Percentiles rank a stretch among this genome's conserved stretches.
Evolutionary conservation across 2,888 invertebrate genomes (phyloP).

Genomic region (Drosophila paramelanica): DNA sequence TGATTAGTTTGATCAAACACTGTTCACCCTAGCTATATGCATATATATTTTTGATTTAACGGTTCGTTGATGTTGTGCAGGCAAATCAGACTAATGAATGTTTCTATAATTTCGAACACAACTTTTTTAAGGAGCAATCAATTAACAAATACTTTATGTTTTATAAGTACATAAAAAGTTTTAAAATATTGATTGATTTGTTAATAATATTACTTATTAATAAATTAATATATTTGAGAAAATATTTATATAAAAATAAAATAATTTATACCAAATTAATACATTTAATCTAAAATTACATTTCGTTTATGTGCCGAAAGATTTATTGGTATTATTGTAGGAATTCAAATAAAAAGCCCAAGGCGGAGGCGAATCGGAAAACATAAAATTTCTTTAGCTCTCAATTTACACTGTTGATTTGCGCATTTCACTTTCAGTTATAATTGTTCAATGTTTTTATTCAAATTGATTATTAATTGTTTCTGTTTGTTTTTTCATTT

Average conservation of each 20-base stretch:
- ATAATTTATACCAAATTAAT: too few relatives aligned
- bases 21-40: slow-evolving; percentile 18
- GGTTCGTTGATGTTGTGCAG: slow-evolving; percentile 44
- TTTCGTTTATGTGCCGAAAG: too few relatives aligned
- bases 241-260: too few relatives aligned
- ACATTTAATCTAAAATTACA: too few relatives aligned
- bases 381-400: neutral
- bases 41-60: slow-evolving; percentile 56
- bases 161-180: neutral
- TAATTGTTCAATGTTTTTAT: slow-evolving; percentile 3
- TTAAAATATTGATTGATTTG: too few relatives aligned
- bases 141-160: too few relatives aligned
- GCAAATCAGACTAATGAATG: slow-evolving; percentile 21
- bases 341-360: too few relatives aligned
- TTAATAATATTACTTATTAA: too few relatives aligned
- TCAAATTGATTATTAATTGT: slow-evolving; percentile 23
- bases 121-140: neutral
- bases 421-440: neutral
- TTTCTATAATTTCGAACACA: slow-evolving; percentile 1
- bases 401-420: neutral
- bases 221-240: too few relatives aligned
- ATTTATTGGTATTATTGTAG: neutral
- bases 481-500: slow-evolving; percentile 8
- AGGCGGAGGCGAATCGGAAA: neutral
- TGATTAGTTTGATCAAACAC: slow-evolving; percentile 69